Evolutionary conservation across 2,113 vertebrate genomes (phyloP), one percentile per base, ranked within the genome.

Genomic region (Muntiacus reevesi): DNA sequence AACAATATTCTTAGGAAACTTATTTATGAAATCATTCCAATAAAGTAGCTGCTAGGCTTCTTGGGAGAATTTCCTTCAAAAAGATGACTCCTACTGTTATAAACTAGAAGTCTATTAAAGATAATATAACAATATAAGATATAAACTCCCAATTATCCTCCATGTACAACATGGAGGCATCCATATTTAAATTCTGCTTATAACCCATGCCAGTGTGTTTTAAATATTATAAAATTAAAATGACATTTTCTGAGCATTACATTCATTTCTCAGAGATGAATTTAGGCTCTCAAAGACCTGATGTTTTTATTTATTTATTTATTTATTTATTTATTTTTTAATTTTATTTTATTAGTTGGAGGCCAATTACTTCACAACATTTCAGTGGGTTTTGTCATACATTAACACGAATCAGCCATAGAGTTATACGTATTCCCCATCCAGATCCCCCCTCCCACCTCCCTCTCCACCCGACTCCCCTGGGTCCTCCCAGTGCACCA

Each of bases 41-140:
- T 43, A 74, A 95, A 92, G 28, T 50, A n/a, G 12, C 21, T 43
- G 88, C 3, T 87, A 45, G 15, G 6, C 43, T 89, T 74, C 21
- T 86, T 54, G 16, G n/a, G n/a, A 93, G 27, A 94, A 64, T 96
- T 91, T 87, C 40, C 36, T 94, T 94, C 54, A 83, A 43, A 78
- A 57, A 59, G 55, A 27, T 23, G 3, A 23, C 12, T 74, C 50
- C 92, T 25, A 91, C 12, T 50, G 28, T 87, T 71, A 94, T 14
- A 82, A 71, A 30, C 45, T 52, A 62, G 55, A 76, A 92, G 5
- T 78, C 23, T 85, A 78, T 25, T 67, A 59, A 83, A 78, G 3
- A 87, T 33, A 7, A 85, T 59, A 27, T 59, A 93, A 64, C 4
- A 92, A n/a, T 28, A 54, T 21, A 55, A 67, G 33, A 12, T 57